A percentile compares a stretch with the other conserved stretches of the same genome.
phyloP scores from a whole-genome alignment of 2,113 vertebrate species.

The Eurypyga helias region DNA sequence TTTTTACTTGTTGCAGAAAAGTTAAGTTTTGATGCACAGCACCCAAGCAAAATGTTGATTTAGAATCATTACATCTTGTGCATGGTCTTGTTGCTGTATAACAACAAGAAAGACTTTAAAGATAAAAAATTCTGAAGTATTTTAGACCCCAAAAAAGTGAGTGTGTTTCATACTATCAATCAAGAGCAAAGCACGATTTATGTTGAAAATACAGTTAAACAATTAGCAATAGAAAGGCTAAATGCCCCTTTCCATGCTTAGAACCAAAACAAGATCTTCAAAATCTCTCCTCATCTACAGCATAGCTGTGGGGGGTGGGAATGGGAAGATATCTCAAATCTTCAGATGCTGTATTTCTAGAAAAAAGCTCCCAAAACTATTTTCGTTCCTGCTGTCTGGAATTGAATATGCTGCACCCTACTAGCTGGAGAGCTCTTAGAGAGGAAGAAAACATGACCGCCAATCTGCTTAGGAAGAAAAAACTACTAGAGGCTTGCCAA shows the following conservation, averaged over 20 bases:
- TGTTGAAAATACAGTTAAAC: neutral
- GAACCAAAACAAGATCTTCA: neutral
- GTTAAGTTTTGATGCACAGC: neutral
- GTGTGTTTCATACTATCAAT: neutral
- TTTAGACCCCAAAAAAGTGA: neutral
- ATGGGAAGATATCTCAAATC: neutral
- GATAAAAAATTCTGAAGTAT: neutral
- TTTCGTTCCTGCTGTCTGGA: neutral
- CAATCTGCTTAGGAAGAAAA: neutral
- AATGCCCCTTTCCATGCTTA: neutral
- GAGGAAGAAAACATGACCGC: neutral
- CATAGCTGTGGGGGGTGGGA: neutral
- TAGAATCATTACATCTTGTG: neutral
- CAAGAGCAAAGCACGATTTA: neutral
- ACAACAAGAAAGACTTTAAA: conserved; percentile 10
- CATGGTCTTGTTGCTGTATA: neutral
- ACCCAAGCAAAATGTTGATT: conserved; percentile 4
- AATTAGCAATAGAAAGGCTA: neutral
- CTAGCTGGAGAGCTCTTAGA: neutral
- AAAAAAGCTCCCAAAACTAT: neutral
- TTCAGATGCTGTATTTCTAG: neutral
- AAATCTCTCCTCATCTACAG: neutral
- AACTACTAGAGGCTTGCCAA: neutral
- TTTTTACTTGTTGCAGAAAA: conserved; percentile 31
- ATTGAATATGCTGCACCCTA: neutral